Evolutionary conservation across 1,140 invertebrate species (phyloP).

Genomic region (Drosophila bocqueti): DNA sequence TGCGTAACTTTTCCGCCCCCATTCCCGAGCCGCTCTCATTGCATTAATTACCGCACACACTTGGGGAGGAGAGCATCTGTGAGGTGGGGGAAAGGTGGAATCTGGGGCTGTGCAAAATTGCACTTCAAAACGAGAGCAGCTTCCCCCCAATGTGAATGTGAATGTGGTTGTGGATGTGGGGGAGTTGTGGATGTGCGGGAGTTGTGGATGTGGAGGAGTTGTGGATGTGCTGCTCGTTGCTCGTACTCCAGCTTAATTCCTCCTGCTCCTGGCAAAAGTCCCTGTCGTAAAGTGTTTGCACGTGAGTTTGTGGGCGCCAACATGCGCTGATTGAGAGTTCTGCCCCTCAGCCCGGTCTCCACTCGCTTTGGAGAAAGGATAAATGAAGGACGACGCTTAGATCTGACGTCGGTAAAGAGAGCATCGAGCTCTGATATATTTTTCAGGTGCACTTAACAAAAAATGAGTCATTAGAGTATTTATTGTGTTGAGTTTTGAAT

Average conservation of each 20-base stretch:
- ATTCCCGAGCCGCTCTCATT: slow-evolving; percentile 28
- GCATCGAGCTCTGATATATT: slow-evolving; percentile 32
- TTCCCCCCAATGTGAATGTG: slow-evolving; percentile 8
- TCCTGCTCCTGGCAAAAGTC: slow-evolving; percentile 21
- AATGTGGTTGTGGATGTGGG: slow-evolving; percentile 5
- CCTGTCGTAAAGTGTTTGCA: slow-evolving; percentile 79
- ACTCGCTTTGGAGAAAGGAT: slow-evolving; percentile 60
- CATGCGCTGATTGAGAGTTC: slow-evolving; percentile 81
- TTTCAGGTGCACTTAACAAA: slow-evolving; percentile 15
- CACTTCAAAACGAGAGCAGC: slow-evolving; percentile 69
- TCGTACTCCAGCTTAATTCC: slow-evolving; percentile 16
- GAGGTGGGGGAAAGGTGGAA: slow-evolving; percentile 33
- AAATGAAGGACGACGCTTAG: slow-evolving; percentile 80
- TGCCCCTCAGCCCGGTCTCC: slow-evolving; percentile 25
- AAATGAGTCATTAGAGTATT: background rate
- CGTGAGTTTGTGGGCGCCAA: slow-evolving; percentile 78
- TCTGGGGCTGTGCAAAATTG: slow-evolving; percentile 78
- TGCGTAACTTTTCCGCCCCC: slow-evolving; percentile 32
- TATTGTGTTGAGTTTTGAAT: background rate
- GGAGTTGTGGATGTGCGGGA: slow-evolving; percentile 14
- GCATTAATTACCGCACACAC: slow-evolving; percentile 78
- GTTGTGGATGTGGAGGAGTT: slow-evolving; percentile 16
- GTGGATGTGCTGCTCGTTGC: slow-evolving; percentile 16
- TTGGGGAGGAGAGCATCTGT: slow-evolving; percentile 59
- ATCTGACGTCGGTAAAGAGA: slow-evolving; percentile 57